Conservation (phyloP, 2,113 vertebrate species). For the Triplophysa tibetana region DNA sequence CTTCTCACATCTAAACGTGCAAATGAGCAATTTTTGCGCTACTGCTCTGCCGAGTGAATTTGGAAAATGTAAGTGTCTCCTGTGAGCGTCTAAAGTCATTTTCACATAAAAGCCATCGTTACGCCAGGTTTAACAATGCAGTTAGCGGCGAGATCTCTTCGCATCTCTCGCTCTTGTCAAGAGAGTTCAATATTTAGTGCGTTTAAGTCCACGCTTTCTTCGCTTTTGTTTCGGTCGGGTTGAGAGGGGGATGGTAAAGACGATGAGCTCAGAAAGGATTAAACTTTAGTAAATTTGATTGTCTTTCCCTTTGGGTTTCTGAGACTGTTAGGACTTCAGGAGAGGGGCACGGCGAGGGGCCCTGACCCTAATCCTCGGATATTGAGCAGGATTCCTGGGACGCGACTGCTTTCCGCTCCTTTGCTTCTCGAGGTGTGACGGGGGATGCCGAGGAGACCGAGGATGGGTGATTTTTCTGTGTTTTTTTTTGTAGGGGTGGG, state of each 20-base stretch:
- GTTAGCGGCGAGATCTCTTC: background rate
- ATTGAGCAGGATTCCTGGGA: conserved; percentile 79
- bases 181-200: conserved; percentile 15
- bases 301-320: conserved; percentile 69
- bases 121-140: background rate
- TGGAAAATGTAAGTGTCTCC: background rate
- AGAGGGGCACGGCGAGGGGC: conserved; percentile 67
- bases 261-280: conserved; percentile 76
- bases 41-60: background rate
- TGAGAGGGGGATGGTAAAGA: conserved; percentile 51
- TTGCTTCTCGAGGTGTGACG: conserved; percentile 79
- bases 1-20: conserved; percentile 24
- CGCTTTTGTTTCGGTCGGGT: conserved; percentile 46
- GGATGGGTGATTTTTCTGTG: background rate
- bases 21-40: conserved; percentile 22
- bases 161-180: background rate
- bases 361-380: conserved; percentile 75
- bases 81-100: background rate
- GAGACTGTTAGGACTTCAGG: conserved; percentile 51
- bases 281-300: conserved; percentile 78
- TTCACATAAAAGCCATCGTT: conserved; percentile 21
- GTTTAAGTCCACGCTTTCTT: conserved; percentile 46
- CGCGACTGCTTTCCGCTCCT: conserved; percentile 70
- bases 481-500: conserved; percentile 27
- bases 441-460: conserved; percentile 47